Evolutionary conservation across 2,797 vertebrate species (phyloP).

Genomic region (Picus viridis): DNA sequence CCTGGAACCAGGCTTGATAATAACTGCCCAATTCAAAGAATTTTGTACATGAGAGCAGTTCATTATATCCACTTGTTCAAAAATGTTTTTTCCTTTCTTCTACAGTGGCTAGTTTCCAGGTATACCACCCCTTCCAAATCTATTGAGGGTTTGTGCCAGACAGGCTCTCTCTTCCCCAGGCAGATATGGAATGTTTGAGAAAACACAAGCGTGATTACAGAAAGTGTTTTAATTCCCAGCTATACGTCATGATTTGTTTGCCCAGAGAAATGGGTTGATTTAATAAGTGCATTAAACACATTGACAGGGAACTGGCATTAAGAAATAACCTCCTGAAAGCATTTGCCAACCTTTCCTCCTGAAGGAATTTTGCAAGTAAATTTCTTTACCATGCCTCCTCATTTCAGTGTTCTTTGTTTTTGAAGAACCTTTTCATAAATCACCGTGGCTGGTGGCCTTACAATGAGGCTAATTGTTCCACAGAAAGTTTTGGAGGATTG

Average conservation of each 20-base stretch:
- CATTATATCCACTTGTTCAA: slow-evolving; percentile 61
- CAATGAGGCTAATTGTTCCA: neutral
- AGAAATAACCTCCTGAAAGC: neutral
- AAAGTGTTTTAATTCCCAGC: slow-evolving; percentile 51
- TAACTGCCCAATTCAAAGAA: slow-evolving; percentile 50
- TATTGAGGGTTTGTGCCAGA: slow-evolving; percentile 53
- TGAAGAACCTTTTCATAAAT: neutral
- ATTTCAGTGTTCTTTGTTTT: slow-evolving; percentile 3
- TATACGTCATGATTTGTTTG: slow-evolving; percentile 53
- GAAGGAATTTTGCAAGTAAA: slow-evolving; percentile 12
- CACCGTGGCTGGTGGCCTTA: neutral
- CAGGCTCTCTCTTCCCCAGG: slow-evolving; percentile 54
- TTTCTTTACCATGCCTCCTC: slow-evolving; percentile 1
- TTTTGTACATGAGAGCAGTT: slow-evolving; percentile 28
- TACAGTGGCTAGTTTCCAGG: slow-evolving; percentile 59
- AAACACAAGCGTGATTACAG: slow-evolving; percentile 47
- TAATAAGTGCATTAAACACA: slow-evolving; percentile 38
- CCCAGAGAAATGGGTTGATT: slow-evolving; percentile 34
- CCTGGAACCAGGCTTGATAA: slow-evolving; percentile 25
- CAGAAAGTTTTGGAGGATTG: neutral
- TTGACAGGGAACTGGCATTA: neutral
- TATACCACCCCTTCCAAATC: slow-evolving; percentile 61
- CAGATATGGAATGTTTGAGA: slow-evolving; percentile 67
- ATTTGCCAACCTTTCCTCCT: neutral
- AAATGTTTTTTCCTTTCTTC: slow-evolving; percentile 69